Base-by-base conservation (phyloP, 2,797 vertebrate species). In the Acridotheres tristis region DNA sequence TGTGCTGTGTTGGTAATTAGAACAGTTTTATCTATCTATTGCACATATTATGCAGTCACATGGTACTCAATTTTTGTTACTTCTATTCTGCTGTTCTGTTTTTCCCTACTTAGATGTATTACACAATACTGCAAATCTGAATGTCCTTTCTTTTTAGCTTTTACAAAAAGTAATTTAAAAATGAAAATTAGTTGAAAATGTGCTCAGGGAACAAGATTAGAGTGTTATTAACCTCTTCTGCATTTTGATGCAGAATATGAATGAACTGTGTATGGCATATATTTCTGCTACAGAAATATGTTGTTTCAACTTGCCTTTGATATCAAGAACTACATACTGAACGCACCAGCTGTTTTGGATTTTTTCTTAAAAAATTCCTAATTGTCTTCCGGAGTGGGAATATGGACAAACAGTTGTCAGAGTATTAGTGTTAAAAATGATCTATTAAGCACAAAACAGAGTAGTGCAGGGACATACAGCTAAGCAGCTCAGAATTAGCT, bases 271-370 rank as follows among this genome's bases (percentile, higher is more conserved):
- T 43, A 48, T 18, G 20, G 51, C 6, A 51, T 16, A 15, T 21
- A 27, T 43, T 91, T 90, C 61, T 82, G 19, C n/a, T 4, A 1
- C n/a, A 84, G 57, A 84, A 80, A 40, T 26, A 16, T 7, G 5
- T n/a, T 54, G 5, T 30, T 62, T 55, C 40, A 62, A 14, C 5
- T 45, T 88, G 34, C 4, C 12, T 87, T 85, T 59, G 15, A 51
- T 58, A 76, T 66, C 36, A 90, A 66, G 27, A 81, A 58, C 13
- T 48, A 27, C 27, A 55, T 22, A 62, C 10, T 18, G 14, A 74
- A 51, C 3, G 30, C 11, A 51, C 0, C 16, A 27, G 6, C 1
- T 40, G 13, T 50, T 65, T 63, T 9, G 5, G 3, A 1, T n/a
- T 40, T 34, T 67, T 63, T 77, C 4, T 45, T 89, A 67, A 47